A percentile compares a stretch with the other conserved stretches of the same genome.
phyloP scores from a whole-genome alignment of 2,888 invertebrate genomes.

The Drosophila anceps region DNA sequence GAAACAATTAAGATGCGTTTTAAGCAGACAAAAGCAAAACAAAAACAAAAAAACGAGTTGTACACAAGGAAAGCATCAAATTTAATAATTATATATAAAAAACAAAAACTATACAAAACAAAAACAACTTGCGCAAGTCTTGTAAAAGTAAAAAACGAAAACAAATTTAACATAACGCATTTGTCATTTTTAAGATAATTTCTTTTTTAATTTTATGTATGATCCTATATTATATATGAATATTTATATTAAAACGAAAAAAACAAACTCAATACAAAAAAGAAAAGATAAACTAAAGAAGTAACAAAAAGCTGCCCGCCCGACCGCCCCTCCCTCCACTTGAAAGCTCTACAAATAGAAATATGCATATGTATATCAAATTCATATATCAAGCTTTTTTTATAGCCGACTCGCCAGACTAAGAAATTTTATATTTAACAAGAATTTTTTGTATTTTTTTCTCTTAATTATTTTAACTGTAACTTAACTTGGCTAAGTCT shows the following conservation, averaged over 20 bases:
- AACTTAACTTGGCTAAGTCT: slow-evolving; percentile 26
- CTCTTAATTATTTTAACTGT: slow-evolving; percentile 5
- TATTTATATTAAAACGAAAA: slow-evolving; percentile 67
- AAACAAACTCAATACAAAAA: slow-evolving; percentile 35
- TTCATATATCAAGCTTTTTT: slow-evolving; percentile 40
- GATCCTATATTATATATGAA: slow-evolving; percentile 73
- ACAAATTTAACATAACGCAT: slow-evolving; percentile 39
- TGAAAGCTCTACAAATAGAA: slow-evolving; percentile 11
- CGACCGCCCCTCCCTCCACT: slow-evolving; percentile 1
- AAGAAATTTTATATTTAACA: slow-evolving; percentile 9
- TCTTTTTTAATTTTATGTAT: slow-evolving; percentile 65
- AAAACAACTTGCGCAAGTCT: slow-evolving; percentile 48
- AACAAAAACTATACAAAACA: slow-evolving; percentile 40
- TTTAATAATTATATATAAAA: slow-evolving; percentile 51
- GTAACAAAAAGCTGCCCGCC: slow-evolving; percentile 55
- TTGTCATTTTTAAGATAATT: slow-evolving; percentile 67
- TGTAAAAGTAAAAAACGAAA: slow-evolving; percentile 50
- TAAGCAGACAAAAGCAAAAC: slow-evolving; percentile 47
- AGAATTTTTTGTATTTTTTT: slow-evolving; percentile 2
- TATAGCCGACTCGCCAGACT: slow-evolving; percentile 29
- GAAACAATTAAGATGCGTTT: slow-evolving; percentile 69
- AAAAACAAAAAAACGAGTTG: slow-evolving; percentile 41
- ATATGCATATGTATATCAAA: slow-evolving; percentile 7
- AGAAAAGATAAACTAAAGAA: slow-evolving; percentile 32
- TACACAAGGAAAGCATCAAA: slow-evolving; percentile 67